Evolutionary conservation across 2,888 invertebrate genomes (phyloP), one percentile per base, ranked within the genome.

Genomic region (Dryadula phaetusa): DNA sequence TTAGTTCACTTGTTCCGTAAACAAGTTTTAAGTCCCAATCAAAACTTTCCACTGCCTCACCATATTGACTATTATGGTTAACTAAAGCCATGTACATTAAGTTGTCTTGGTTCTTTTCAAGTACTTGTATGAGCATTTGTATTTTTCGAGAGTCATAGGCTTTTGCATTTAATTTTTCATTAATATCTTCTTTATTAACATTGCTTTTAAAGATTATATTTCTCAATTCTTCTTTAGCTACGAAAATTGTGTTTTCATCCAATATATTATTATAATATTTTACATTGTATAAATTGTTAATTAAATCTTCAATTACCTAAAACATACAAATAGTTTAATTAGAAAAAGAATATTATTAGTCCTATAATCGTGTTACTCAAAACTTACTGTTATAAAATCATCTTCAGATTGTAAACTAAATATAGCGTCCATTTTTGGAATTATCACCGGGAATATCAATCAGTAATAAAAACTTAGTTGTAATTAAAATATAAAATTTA

Each of bases 11-110:
- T 47, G 84, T 86, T 8, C 90, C 90, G 54, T 82, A 71, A 49
- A 88, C 77, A 54, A 82, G 71, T 76, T 89, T 90, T 6, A 88
- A 68, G 58, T 73, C 52, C 88, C 90, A 90, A 73, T 87, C 81
- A 77, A 84, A 85, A 64, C 80, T 75, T 18, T 70, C 72, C 14
- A 87, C 46, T 52, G 77, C 79, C 72, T 87, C 83, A 64, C 87
- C 84, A 72, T 77, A 76, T 20, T 16, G 69, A 76, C 85, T 83
- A 58, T 82, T 86, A 42, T 81, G 76, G 46, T 80, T 69, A 67
- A 81, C 74, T 1, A 88, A 71, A 56, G 78, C 77, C 49, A 78
- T 74, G 70, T 79, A 79, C 10, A 87, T 66, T 28, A 88, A 62
- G 70, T 81, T 76, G 1, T 72, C 74, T 71, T 80, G 82, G 53